Conservation (phyloP, 2,113 vertebrate species). For the Caretta caretta region DNA sequence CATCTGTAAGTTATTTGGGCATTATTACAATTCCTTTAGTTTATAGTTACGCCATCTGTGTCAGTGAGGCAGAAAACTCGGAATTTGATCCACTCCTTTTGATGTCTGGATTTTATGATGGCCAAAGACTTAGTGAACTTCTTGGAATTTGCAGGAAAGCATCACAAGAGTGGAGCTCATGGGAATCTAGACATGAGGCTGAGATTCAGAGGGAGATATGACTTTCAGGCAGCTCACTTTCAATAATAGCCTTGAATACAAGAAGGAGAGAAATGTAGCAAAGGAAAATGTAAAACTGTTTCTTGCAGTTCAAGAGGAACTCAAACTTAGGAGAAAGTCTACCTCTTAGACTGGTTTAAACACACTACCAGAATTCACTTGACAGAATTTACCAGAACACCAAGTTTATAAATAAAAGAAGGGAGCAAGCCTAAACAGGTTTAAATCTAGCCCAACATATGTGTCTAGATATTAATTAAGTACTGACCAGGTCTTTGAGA, state of each 20-base stretch:
- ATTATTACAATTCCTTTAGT: background rate
- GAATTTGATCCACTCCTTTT: slow-evolving; percentile 25
- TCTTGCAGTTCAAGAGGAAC: background rate
- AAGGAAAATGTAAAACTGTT: slow-evolving; percentile 5
- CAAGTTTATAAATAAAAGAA: slow-evolving; percentile 17
- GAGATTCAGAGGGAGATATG: background rate
- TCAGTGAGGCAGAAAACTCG: slow-evolving; percentile 36
- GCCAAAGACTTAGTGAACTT: background rate
- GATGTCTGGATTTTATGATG: slow-evolving; percentile 34
- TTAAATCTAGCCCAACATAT: background rate
- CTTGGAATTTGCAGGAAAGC: slow-evolving; percentile 17
- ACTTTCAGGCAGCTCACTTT: slow-evolving; percentile 57
- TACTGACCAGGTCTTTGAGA: background rate
- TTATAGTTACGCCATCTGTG: background rate
- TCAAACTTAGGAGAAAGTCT: background rate
- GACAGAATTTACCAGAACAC: background rate
- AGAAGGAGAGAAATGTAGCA: slow-evolving; percentile 2
- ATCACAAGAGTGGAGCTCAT: slow-evolving; percentile 16
- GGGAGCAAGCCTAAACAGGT: background rate
- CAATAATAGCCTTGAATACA: slow-evolving; percentile 22
- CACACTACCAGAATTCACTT: background rate
- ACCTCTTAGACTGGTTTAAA: background rate
- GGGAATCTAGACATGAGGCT: background rate
- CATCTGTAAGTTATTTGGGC: background rate
- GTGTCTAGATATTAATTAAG: background rate